A percentile compares a stretch with the other conserved stretches of the same genome.
phyloP scores from a whole-genome alignment of 2,888 invertebrate genomes.

The Eupithecia pulchellata region DNA sequence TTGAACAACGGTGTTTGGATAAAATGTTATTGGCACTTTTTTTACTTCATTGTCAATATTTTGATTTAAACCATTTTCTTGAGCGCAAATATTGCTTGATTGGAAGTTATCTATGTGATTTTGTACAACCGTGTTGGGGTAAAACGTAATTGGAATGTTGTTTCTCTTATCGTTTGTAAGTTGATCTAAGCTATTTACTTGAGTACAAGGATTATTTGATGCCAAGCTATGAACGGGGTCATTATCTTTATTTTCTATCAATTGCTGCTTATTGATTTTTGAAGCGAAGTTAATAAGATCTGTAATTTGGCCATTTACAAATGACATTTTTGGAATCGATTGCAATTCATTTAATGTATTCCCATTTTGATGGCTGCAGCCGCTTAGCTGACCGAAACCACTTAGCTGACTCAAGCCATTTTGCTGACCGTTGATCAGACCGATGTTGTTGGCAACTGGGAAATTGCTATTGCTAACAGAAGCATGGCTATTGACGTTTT shows the following conservation, averaged over 20 bases:
- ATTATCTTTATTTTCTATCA: constrained; percentile 36
- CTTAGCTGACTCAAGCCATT: not conserved
- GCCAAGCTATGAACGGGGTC: constrained; percentile 4
- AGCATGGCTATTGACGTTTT: constrained; percentile 32
- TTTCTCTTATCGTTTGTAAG: not conserved
- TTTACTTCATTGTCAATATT: constrained; percentile 20
- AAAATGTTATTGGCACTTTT: constrained; percentile 8
- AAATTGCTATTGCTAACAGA: constrained; percentile 31
- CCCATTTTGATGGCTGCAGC: constrained; percentile 22
- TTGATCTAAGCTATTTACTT: not conserved
- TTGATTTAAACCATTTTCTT: constrained; percentile 1
- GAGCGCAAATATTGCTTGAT: constrained; percentile 14
- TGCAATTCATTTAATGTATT: constrained; percentile 31
- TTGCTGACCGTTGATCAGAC: constrained; percentile 20
- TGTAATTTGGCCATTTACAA: constrained; percentile 14
- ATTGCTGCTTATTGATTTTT: constrained; percentile 34
- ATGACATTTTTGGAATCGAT: constrained; percentile 1
- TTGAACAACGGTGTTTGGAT: not conserved
- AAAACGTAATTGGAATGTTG: not conserved
- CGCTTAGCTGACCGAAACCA: not conserved
- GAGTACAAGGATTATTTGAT: constrained; percentile 14
- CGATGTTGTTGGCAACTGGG: constrained; percentile 33
- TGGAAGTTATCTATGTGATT: not conserved
- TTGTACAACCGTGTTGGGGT: not conserved
- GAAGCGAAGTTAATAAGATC: constrained; percentile 23